Base-by-base conservation (phyloP, 2,797 vertebrate species). In the Cetoscarus ocellatus region DNA sequence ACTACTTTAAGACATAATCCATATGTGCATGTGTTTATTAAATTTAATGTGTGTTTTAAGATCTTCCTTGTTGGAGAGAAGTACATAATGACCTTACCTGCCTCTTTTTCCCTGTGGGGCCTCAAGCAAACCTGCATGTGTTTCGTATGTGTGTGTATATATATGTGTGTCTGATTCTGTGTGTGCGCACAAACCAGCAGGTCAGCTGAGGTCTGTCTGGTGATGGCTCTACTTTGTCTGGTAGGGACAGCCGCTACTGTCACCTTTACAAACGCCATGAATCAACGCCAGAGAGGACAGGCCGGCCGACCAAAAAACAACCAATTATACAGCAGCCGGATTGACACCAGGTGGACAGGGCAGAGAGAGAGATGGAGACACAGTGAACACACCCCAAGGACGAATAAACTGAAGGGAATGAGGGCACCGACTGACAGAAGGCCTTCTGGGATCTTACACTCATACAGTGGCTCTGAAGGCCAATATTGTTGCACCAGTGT, bases 211-310 rank as follows among this genome's bases (percentile, higher is more conserved):
- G 91, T 91, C 87, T 61, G 47, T 68, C 86, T 72, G 60, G 87
- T 88, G 88, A 92, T 84, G 88, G 79, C 88, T 90, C 85, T 89
- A 91, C 91, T 92, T 91, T 92, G 90, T 92, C 92, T 92, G 87
- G 67, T 80, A 61, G 83, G 85, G 85, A 90, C 87, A 85, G 84
- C 74, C 79, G 66, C 85, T 80, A 84, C 88, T 86, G 91, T 92
- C 92, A 91, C 91, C 91, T 90, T 92, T 93, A 88, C 87, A 91
- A 90, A 91, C 80, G 86, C 87, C 78, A 93, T 93, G 91, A 91
- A 93, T 93, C 91, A 93, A 91, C 82, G 85, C 86, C 89, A 89
- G 63, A 40, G 65, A 84, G 82, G 90, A 91, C 84, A 85, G 90
- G 80, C 80, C 48, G 61, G 87, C 86, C 57, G 83, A 92, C 90